These are phyloP conservation scores for Trematomus bernacchii DNA, from an alignment of 2,797 vertebrate species.

Conservation along the genomic window DNA sequence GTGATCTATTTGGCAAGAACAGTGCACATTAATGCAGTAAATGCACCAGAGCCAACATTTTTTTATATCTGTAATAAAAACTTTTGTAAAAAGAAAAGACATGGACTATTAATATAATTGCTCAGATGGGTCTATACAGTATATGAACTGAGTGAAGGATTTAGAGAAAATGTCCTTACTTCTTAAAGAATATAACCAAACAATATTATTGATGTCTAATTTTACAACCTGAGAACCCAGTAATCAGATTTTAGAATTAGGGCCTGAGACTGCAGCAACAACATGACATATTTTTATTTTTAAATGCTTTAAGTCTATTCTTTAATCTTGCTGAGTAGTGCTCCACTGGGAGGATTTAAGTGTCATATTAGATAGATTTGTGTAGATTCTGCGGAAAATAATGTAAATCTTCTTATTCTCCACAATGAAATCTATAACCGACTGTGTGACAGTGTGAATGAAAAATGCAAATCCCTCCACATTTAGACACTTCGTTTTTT, in stretches of 20 bases:
- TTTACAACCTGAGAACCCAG: slow-evolving; percentile 22
- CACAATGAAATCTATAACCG: slow-evolving; percentile 48
- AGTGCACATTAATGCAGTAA: slow-evolving; percentile 5
- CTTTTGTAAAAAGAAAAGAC: too few relatives aligned
- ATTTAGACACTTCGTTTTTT: slow-evolving; percentile 57
- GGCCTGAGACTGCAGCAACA: slow-evolving; percentile 32
- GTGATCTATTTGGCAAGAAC: background rate
- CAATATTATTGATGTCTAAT: slow-evolving; percentile 9
- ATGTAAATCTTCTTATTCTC: slow-evolving; percentile 56
- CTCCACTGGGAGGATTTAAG: slow-evolving; percentile 68
- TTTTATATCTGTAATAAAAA: background rate
- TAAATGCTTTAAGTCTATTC: slow-evolving; percentile 39
- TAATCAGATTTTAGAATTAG: slow-evolving; percentile 42
- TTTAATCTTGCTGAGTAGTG: slow-evolving; percentile 60
- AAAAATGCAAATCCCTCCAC: slow-evolving; percentile 60
- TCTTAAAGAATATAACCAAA: background rate
- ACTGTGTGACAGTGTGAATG: slow-evolving; percentile 38
- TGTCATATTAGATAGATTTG: slow-evolving; percentile 68
- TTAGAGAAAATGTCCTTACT: background rate
- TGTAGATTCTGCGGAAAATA: slow-evolving; percentile 49
- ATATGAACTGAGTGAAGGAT: background rate
- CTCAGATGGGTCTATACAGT: too few relatives aligned
- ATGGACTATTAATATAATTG: background rate
- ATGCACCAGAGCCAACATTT: background rate
- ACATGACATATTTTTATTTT: slow-evolving; percentile 28